Evolutionary conservation across 2,888 invertebrate genomes (phyloP), one percentile per base, ranked within the genome.

Genomic region (Agrotis ipsilon): DNA sequence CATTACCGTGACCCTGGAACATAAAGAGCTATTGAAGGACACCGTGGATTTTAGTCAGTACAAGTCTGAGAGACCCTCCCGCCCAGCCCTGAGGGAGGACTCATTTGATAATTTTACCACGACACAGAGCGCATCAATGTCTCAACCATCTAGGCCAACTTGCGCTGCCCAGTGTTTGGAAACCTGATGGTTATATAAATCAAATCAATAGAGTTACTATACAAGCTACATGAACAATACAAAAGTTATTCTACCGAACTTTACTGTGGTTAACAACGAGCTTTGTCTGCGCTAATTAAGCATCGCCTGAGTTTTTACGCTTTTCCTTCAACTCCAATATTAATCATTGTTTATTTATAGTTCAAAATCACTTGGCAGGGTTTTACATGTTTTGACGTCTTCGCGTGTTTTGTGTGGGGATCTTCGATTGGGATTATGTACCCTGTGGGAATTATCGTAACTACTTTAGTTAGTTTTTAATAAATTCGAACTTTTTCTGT

Each of bases 201-300:
- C 46, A 19, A 32, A 68, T 27, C 27, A 4, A 5, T 16, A 57
- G 57, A 19, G 49, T 45, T 49, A 39, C 49, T 19, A 27, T 58
- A 45, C 24, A 75, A 27, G 39, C 59, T 60, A n/a, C 14, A 55
- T 19, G 7, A 54, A 69, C 39, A 43, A 48, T 45, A 45, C 18
- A n/a, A 49, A 68, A 57, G 39, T 60, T 55, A 32, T 21, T 24
- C 11, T 7, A 9, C 18, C 14, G 3, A 75, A 68, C 21, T 49
- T 73, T 18, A 32, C 75, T 27, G 52, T 48, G 24, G 52, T 27
- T 43, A 49, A 45, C 51, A 59, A 55, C 14, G 13, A 54, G 43
- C 13, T 21, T 60, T 60, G 48, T 60, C 32, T 49, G n/a, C 21
- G 21, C 54, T 75, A 45, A 75, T 59, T 73, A 75, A 32, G 21